Base-by-base conservation (phyloP, 2,797 vertebrate species). In the Poecilia gillii region DNA sequence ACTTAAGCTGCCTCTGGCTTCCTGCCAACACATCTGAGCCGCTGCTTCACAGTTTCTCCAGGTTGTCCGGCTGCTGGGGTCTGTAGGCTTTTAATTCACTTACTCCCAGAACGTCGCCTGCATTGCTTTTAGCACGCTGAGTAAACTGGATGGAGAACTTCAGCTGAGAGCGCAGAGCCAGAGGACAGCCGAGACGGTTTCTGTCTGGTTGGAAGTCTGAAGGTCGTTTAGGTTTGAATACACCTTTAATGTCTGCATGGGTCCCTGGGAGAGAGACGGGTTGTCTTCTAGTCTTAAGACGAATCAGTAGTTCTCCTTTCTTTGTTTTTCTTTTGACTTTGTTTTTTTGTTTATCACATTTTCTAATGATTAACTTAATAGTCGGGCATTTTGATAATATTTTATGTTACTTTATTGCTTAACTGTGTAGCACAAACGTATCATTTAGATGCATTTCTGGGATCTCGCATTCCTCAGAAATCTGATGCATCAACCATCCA, bases 11-110 rank as follows among this genome's bases (percentile, higher is more conserved):
- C 53, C 6, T 73, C 43, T 49, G 59, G 33, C 77, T 84, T 41
- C 66, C 74, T 85, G 78, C 78, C 78, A 77, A 55, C 59, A 78
- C 81, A 77, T 83, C 71, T 84, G 9, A 68, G 11, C 66, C 41
- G 39, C 78, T 72, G 2, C 80, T 25, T 49, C 41, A 18, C 53
- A 39, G 6, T 70, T 11, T 74, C 64, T 68, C 36, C 4, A 68
- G 62, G 28, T 36, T 68, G 23, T 46, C 8, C 4, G 1, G 33
- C 36, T 77, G 33, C 82, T 25, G 59, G 28, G n/a, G 1, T 55
- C 53, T 46, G 64, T n/a, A 77, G 74, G 73, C 49, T 83, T 85
- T 73, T 66, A 66, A 66, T 53, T 75, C 55, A 66, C 72, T 64
- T 25, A 51, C 43, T 75, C 31, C 53, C 18, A 36, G 70, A 78